Evolutionary conservation across 2,113 vertebrate species (phyloP), one percentile per base, ranked within the genome.

Genomic region (Cyanoramphus novaezelandiae): DNA sequence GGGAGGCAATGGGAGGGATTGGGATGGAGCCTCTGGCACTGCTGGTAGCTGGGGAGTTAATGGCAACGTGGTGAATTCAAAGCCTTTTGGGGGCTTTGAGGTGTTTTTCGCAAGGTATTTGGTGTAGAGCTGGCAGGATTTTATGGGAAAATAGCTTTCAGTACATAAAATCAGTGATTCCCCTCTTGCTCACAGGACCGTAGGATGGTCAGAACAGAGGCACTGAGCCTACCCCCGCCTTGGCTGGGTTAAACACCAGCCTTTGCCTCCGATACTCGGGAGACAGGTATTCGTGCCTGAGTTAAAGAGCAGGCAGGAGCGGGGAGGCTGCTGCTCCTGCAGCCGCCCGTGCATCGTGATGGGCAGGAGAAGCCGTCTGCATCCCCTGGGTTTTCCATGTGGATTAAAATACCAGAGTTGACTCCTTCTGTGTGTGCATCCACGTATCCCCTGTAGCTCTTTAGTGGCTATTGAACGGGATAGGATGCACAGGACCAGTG

Each of bases 401-500:
- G 9, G 64, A 39, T 75, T 57, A 2, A 9, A 31, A 31, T 10
- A 11, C 0, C 18, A 2, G 70, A 18, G 27, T 3, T 1, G 7
- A 1, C 23, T 82, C 44, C n/a, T 83, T 82, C 20, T 13, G 9
- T 12, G 2, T 0, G 5, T 2, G 4, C 4, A 13, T 17, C 19
- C 7, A 3, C 6, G 11, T 52, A 13, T 44, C 6, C 62, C 50
- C 25, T 39, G 7, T 5, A 20, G 37, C 7, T 12, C n/a, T 39
- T 53, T 18, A 41, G 7, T 21, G 49, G 29, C 44, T 3, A 0
- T 3, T 7, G n/a, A 33, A n/a, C 6, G 46, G 76, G 53, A 6
- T 3, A 7, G 49, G 49, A 39, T 11, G 24, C 3, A 0, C 2
- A 6, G 87, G 50, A 19, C 15, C 2, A 0, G 13, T 0, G 29